Base-by-base conservation (phyloP, 2,888 invertebrate genomes). In the Ganaspis brasiliensis region DNA sequence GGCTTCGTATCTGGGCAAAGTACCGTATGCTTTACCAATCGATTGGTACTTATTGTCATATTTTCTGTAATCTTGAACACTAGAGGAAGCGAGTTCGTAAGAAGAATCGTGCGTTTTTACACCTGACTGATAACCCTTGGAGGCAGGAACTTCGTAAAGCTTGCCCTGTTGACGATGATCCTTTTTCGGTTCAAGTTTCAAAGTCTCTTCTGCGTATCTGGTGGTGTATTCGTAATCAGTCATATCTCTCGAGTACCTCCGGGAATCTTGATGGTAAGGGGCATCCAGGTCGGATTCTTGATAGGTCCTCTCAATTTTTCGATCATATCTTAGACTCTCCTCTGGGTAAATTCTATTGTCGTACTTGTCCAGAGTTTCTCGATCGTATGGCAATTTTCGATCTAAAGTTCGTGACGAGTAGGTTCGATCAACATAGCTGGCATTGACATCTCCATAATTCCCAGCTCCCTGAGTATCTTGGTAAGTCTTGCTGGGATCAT, bases 221-320 rank as follows among this genome's bases (percentile, higher is more conserved):
- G 89, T 83, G 0, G 87, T 87, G 79, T 89, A 91, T 72, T 91
- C 90, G 78, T 90, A 90, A 67, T 90, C 90, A 52, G 87, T 87
- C 24, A 91, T 76, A 55, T 91, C 91, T 19, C 91, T 84, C 2
- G 91, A 90, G 74, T 91, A 91, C 14, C 91, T 84, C 55, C 90
- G 83, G 4, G 83, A 79, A 35, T 90, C 89, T 52, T 87, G 86
- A 0, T 84, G 71, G 16, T 91, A 91, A 10, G 90, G 88, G 0
- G 86, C 91, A 57, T 91, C 91, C 67, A 91, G 74, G 76, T 91
- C 91, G 1, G 91, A 91, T 70, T 91, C 91, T 77, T 91, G 89
- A 72, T 91, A 91, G 16, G 85, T 84, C 73, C 89, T 85, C 56
- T 87, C 86, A 31, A 82, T 24, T 67, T 87, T 85, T 5, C 82